Conservation (phyloP, 2,797 vertebrate species). For the Eidolon dupreanum region DNA sequence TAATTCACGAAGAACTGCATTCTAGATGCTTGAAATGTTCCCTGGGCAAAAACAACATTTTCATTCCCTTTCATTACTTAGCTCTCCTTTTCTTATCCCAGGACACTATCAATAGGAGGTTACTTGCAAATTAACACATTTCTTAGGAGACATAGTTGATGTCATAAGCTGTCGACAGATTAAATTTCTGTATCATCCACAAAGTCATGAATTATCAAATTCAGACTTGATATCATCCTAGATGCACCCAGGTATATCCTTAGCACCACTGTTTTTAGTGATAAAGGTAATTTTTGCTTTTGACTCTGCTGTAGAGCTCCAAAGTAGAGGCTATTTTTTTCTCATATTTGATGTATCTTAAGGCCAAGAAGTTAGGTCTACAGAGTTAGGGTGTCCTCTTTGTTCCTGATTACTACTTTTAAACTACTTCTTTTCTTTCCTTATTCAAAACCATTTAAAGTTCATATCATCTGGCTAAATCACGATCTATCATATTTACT, state of each 20-base stretch:
- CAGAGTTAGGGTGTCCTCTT: background rate
- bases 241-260: background rate
- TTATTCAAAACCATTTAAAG: slow-evolving; percentile 1
- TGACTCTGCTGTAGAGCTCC: background rate
- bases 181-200: background rate
- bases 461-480: background rate
- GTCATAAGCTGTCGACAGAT: background rate
- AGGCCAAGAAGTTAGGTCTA: background rate
- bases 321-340: background rate
- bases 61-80: background rate
- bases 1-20: slow-evolving; percentile 5
- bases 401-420: background rate
- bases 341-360: background rate
- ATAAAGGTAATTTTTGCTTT: background rate
- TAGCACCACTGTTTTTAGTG: background rate
- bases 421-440: background rate
- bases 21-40: slow-evolving; percentile 11
- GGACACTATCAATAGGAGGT: background rate
- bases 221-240: background rate
- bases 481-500: background rate
- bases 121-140: background rate
- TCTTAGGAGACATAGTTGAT: background rate
- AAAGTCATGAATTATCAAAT: background rate
- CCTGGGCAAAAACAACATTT: slow-evolving; percentile 23
- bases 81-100: background rate